Evolutionary conservation across 2,113 vertebrate species (phyloP).

Genomic region (Leptodactylus fuscus): DNA sequence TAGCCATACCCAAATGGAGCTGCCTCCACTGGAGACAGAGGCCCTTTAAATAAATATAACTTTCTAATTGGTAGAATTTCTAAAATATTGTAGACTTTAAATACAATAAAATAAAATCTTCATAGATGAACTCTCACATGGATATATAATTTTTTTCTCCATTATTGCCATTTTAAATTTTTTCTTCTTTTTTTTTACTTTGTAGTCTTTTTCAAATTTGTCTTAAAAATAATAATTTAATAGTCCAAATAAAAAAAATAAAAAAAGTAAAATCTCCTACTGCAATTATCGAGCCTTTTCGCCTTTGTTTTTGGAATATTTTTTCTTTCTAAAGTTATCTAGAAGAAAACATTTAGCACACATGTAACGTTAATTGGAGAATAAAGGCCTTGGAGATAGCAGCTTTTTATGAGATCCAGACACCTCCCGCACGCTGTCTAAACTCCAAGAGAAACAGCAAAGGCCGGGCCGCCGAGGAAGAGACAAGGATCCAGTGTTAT

Average conservation of each 20-base stretch:
- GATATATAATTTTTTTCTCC: not conserved
- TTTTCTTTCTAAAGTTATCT: constrained; percentile 15
- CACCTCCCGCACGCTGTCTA: not conserved
- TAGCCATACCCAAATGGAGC: too few species aligned
- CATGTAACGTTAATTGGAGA: not conserved
- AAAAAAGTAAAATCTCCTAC: not conserved
- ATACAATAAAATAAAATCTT: too few species aligned
- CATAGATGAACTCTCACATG: not conserved
- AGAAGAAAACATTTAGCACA: constrained; percentile 29
- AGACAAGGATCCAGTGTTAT: constrained; percentile 8
- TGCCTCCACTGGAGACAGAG: too few species aligned
- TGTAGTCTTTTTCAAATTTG: not conserved
- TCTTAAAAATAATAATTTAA: not conserved
- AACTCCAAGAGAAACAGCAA: constrained; percentile 37
- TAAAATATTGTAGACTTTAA: too few species aligned
- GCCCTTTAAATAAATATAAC: too few species aligned
- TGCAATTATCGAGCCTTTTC: not conserved
- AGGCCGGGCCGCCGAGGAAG: not conserved
- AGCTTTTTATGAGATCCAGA: constrained; percentile 34
- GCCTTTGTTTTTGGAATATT: not conserved
- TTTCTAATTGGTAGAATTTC: too few species aligned
- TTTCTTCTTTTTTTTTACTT: not conserved
- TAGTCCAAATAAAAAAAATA: not conserved
- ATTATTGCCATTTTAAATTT: not conserved
- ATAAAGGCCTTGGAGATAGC: constrained; percentile 21